Evolutionary conservation across 2,113 vertebrate species (phyloP), one percentile per base, ranked within the genome.

Genomic region (Amblyornis subalaris): DNA sequence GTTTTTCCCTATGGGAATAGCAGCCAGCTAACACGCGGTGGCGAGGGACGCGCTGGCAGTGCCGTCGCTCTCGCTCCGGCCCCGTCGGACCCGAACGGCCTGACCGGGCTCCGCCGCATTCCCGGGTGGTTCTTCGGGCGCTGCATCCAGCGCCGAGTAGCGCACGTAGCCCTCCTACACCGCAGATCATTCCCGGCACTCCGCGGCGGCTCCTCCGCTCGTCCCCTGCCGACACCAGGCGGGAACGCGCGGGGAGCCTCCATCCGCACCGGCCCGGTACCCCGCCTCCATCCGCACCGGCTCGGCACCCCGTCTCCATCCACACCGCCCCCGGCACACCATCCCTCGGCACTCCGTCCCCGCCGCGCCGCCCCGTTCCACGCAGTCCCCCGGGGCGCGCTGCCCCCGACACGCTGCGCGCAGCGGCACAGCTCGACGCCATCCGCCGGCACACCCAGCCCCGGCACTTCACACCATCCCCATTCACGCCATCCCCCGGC

Each of bases 101-200:
- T 1, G 8, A 3, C 12, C 8, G 6, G 12, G 19, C 21, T 18
- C 16, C 3, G 1, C 26, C 5, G 7, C 44, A 1, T 9, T 33
- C 35, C 48, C 23, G 3, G 4, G 3, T 1, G 12, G 11, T 3
- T 9, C 54, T 14, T 4, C 1, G 5, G 14, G 11, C 3, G 3
- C 44, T 28, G 28, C 35, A 13, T 13, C n/a, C 42, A 21, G 44
- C 8, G 4, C 40, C 13, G 4, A n/a, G 12, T 13, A 3, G 28
- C 23, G 2, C 55, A 18, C 6, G 5, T 26, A 40, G 25, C 44
- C 35, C 23, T 0, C 40, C 71, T 3, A 1, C 65, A 1, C 35
- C 4, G 58, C 22, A 22, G 3, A 8, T 58, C 67, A 2, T 29
- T 3, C 67, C 51, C 18, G 51, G 36, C 44, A 1, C 33, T 33